Conservation (phyloP, 2,888 invertebrate species). For the Cryptosula pallasiana region DNA sequence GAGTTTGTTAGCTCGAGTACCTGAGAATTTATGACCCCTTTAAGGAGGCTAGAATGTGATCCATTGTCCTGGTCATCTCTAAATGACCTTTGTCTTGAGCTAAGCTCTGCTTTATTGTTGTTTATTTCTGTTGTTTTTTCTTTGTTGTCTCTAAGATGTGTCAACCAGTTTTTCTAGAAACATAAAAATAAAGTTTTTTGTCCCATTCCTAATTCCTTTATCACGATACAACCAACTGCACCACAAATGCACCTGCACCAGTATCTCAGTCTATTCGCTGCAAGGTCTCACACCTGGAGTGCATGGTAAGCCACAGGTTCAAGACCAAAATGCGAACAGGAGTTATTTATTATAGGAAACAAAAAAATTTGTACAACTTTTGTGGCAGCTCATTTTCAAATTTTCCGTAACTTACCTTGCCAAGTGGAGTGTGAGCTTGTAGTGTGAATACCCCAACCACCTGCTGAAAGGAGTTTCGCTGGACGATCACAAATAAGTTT, state of each 20-base stretch:
- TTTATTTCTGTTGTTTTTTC: slow-evolving; percentile 55
- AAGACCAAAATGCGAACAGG: no score
- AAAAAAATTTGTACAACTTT: no score
- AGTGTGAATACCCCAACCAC: slow-evolving; percentile 56
- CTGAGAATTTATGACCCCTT: slow-evolving; percentile 7
- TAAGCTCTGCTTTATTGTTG: neutral
- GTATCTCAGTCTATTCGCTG: no score
- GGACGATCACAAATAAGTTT: slow-evolving; percentile 56
- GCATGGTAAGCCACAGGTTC: no score
- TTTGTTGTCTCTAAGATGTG: slow-evolving; percentile 56
- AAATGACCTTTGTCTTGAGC: neutral
- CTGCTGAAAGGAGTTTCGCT: slow-evolving; percentile 57
- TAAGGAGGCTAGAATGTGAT: neutral
- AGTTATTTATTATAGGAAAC: no score
- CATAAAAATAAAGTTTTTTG: neutral
- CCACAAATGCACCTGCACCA: no score
- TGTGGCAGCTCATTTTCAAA: no score
- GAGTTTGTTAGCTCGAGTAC: neutral
- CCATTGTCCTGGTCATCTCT: neutral
- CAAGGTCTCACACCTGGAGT: no score
- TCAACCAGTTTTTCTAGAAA: slow-evolving; percentile 56
- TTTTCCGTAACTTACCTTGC: no score
- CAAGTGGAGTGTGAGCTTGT: slow-evolving; percentile 52
- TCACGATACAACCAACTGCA: no score
- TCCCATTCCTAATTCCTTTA: no score